Evolutionary conservation across 2,888 invertebrate genomes (phyloP), one percentile per base, ranked within the genome.

Genomic region (Caenorhabditis sp.): DNA sequence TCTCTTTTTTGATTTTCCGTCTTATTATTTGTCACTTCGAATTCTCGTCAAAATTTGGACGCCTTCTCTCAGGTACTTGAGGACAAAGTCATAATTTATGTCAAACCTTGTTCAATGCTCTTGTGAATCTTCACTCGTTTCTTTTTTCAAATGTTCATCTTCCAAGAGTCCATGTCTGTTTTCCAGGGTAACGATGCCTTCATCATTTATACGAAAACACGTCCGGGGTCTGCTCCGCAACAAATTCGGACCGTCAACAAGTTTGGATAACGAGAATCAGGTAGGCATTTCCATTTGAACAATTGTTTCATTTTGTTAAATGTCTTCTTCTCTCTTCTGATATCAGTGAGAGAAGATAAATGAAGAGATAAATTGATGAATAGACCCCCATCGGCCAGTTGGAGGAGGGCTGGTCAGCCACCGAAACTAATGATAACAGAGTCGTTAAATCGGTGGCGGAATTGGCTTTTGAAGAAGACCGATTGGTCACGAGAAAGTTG

Each of bases 161-260:
- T 41, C 1, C 12, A 14, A 26, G 51, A 64, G 19, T 26, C 35
- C 22, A 26, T 3, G 12, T 54, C 10, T 26, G 4, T 19, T 31
- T 68, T 82, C 16, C 70, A 81, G 73, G 72, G 70, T 68, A 61
- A 56, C 19, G 28, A 86, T 86, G 86, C 86, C 85, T 51, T 84
- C 87, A 19, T 90, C 90, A 16, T 90, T 88, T 76, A 85, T 90
- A 49, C 79, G 89, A 68, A 89, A 89, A 70, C 90, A 88, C 70
- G 89, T 90, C 31, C 84, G 88, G 4, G 88, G 90, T 10, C 84
- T 90, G 38, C 63, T 90, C 14, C 85, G 88, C 49, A 88, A 75
- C 49, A 90, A 89, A 26, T 89, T 90, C 74, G 88, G 88, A 68
- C 86, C 89, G 35, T 86, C 87, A 35, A 80, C 82, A 22, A 85